Conservation (phyloP, 2,888 invertebrate species). For the Aphidius colemani region DNA sequence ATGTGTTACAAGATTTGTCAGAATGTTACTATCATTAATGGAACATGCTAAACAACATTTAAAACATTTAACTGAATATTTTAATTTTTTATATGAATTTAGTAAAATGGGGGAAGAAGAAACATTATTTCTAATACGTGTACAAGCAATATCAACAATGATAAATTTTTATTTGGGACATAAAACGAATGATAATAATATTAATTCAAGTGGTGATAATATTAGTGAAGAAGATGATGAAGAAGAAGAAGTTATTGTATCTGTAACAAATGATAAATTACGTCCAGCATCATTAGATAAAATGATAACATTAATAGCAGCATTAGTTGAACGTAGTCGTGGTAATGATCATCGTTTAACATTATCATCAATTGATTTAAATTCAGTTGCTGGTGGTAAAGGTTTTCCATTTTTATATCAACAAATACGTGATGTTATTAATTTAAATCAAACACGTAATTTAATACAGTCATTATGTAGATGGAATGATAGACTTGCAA, state of each 20-base stretch:
- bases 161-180: constrained; percentile 91
- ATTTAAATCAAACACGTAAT: constrained; percentile 88
- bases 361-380: constrained; percentile 77
- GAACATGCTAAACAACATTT: constrained; percentile 86
- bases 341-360: constrained; percentile 75
- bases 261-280: constrained; percentile 74
- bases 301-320: constrained; percentile 90
- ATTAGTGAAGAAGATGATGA: constrained; percentile 67
- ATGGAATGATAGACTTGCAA: constrained; percentile 88
- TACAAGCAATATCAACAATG: constrained; percentile 88
- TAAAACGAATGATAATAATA: constrained; percentile 75
- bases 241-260: constrained; percentile 64
- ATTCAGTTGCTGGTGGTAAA: constrained; percentile 86
- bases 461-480: constrained; percentile 89
- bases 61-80: constrained; percentile 90
- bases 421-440: constrained; percentile 92
- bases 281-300: constrained; percentile 91
- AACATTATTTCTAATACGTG: constrained; percentile 82
- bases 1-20: constrained; percentile 91
- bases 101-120: constrained; percentile 95
- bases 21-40: constrained; percentile 84
- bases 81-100: constrained; percentile 89
- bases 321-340: constrained; percentile 85
- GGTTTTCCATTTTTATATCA: constrained; percentile 93
- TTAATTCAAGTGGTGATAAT: constrained; percentile 70